phyloP scores from a whole-genome alignment of 2,888 invertebrate genomes.

The Pollenia labialis region DNA sequence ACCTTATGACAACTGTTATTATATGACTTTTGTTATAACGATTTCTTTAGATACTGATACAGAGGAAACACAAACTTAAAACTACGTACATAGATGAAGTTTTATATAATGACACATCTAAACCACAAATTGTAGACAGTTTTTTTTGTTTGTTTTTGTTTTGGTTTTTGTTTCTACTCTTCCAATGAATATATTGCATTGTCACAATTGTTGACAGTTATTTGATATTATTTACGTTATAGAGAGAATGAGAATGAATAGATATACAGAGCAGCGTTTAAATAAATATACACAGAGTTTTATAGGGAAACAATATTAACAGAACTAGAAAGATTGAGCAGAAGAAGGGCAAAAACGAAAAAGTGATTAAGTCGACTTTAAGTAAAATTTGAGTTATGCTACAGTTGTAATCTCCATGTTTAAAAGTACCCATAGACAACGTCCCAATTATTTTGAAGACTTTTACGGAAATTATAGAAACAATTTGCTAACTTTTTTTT shows the following conservation, averaged over 20 bases:
- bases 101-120: constrained; percentile 57
- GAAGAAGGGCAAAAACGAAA: background rate
- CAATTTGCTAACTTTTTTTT: too few relatives aligned
- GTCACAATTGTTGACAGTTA: constrained; percentile 70
- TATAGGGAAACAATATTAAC: constrained; percentile 29
- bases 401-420: too few relatives aligned
- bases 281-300: constrained; percentile 28
- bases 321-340: background rate
- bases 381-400: too few relatives aligned
- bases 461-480: too few relatives aligned
- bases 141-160: constrained; percentile 32
- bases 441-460: too few relatives aligned
- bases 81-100: constrained; percentile 45
- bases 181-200: constrained; percentile 54
- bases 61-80: background rate
- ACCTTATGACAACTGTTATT: constrained; percentile 59
- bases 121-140: constrained; percentile 69
- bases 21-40: constrained; percentile 52
- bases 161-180: constrained; percentile 21
- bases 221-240: constrained; percentile 59
- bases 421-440: too few relatives aligned
- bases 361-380: too few relatives aligned
- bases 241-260: background rate
- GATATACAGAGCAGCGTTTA: background rate
- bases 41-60: constrained; percentile 10